Base-by-base conservation (phyloP, 2,888 invertebrate species). In the Acleris cristana region DNA sequence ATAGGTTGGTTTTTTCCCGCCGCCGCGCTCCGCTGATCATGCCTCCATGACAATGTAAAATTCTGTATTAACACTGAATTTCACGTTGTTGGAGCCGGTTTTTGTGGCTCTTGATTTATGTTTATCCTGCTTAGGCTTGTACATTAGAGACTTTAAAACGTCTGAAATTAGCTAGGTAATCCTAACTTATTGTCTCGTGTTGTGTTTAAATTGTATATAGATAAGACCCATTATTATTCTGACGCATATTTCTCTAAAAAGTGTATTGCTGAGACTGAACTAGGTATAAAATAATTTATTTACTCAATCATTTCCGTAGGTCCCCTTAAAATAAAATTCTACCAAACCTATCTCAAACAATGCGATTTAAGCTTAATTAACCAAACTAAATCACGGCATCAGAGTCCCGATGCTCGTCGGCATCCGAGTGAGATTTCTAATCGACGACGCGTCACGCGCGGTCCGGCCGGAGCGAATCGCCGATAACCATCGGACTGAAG, bases 401-500 rank as follows among this genome's bases (percentile, higher is more conserved):
- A 74, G 72, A 67, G 75, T 72, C 71, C 75, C 72, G 75, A 75
- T 72, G 74, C 76, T 79, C 58, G 79, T 79, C 76, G 81, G 81
- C 80, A 82, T 83, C 81, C 82, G 80, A 82, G 82, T 76, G 80
- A 85, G 87, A 84, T 87, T 87, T 88, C 87, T 87, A 88, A 86
- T 87, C 82, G 83, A 74, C 79, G 74, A 72, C 67, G 76, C 85
- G 88, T 88, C 88, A 87, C 88, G 88, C 89, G 82, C 81, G 80
- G 83, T 85, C 80, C 77, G 76, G 72, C 80, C 85, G 84, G 81
- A 85, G 85, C 87, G 81, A 83, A 85, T 84, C 79, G 76, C 75
- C 85, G 87, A 87, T 87, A 86, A 85, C 81, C 84, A 87, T 88
- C 86, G 76, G 40, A 77, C 75, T 75, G 73, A 74, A 78, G 74